Conservation (phyloP, 1,140 invertebrate genomes). For the Brachionus asplanchnoidis region DNA sequence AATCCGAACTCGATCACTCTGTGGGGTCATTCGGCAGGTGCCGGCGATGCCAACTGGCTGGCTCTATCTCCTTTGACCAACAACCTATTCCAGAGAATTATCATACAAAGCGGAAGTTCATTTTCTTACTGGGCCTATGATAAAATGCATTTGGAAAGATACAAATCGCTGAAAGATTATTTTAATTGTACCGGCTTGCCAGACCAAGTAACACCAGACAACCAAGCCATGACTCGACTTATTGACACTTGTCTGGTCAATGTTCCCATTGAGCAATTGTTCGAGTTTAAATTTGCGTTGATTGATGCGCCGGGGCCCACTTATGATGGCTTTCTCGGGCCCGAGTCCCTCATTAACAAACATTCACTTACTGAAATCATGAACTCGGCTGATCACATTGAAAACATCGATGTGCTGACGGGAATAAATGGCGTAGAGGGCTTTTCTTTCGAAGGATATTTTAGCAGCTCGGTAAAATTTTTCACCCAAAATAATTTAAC, state of each 20-base stretch:
- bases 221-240: constrained; percentile 10
- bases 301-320: constrained; percentile 29
- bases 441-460: constrained; percentile 38
- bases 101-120: constrained; percentile 45
- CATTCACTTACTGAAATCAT: background rate
- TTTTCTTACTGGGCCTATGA: constrained; percentile 37
- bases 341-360: background rate
- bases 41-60: constrained; percentile 39
- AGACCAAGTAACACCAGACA: background rate
- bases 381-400: background rate
- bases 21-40: constrained; percentile 41
- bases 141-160: background rate
- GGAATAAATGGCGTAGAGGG: constrained; percentile 34
- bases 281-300: constrained; percentile 24
- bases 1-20: constrained; percentile 34
- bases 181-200: constrained; percentile 31
- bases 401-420: constrained; percentile 6
- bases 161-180: constrained; percentile 15
- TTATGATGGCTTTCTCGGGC: constrained; percentile 25
- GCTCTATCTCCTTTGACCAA: constrained; percentile 42
- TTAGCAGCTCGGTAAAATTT: constrained; percentile 34
- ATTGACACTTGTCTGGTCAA: constrained; percentile 8
- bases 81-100: constrained; percentile 50
- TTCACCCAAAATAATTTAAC: constrained; percentile 30
- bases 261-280: background rate